These are phyloP conservation scores for Hippopotamyrus pictus DNA, from an alignment of 2,797 vertebrate genomes.

Conservation along the genomic window DNA sequence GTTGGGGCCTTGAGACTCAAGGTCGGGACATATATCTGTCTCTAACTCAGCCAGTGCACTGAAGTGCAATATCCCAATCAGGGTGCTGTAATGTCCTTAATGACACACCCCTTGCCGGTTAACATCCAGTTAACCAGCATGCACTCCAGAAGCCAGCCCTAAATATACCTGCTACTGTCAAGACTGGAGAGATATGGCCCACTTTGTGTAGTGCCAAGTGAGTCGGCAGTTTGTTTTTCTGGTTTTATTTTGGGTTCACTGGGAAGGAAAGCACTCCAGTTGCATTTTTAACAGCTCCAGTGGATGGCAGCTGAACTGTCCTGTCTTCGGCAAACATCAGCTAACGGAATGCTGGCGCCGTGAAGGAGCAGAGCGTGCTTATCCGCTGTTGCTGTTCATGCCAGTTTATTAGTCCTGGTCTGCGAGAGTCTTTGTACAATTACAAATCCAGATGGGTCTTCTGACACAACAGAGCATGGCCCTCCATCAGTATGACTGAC, in stretches of 20 bases:
- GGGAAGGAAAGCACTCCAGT: not conserved
- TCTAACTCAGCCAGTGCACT: not conserved
- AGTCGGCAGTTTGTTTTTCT: not conserved
- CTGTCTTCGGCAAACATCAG: not conserved
- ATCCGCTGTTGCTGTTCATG: not conserved
- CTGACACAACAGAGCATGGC: not conserved
- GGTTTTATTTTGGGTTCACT: not conserved
- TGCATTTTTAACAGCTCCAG: not conserved
- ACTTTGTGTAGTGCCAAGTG: not conserved
- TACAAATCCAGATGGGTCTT: slow-evolving; percentile 8
- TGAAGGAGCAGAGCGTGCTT: not conserved
- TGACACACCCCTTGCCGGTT: not conserved
- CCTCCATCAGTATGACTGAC: not conserved
- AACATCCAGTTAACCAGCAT: not conserved
- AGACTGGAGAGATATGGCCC: not conserved
- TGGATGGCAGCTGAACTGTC: not conserved
- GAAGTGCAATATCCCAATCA: not conserved
- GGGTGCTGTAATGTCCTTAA: not conserved
- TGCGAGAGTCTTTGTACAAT: not conserved
- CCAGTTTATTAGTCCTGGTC: not conserved
- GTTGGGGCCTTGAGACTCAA: not conserved
- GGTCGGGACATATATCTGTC: not conserved
- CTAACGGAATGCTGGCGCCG: not conserved
- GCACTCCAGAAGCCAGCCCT: not conserved
- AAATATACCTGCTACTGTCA: not conserved